Conservation (phyloP, 2,888 invertebrate genomes). For the Tetropium fuscum region DNA sequence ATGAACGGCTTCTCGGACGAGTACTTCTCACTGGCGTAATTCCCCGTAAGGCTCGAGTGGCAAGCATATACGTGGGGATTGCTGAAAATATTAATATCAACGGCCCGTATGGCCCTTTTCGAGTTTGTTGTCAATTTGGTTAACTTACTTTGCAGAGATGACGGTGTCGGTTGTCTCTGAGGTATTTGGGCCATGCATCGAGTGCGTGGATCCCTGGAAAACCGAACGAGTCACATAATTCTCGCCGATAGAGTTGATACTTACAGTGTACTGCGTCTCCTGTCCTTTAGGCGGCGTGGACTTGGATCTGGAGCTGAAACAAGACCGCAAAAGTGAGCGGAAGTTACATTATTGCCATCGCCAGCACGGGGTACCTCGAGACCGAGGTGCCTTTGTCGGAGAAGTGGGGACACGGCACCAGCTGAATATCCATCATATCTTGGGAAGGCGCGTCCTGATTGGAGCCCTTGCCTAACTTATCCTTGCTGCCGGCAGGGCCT, state of each 20-base stretch:
- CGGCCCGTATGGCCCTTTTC: no score
- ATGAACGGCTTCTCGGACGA: conserved; percentile 49
- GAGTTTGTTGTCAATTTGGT: no score
- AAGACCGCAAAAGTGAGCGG: neutral
- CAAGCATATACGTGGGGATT: conserved; percentile 50
- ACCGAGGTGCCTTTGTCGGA: conserved; percentile 6
- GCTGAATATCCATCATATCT: neutral
- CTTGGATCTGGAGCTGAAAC: conserved; percentile 1
- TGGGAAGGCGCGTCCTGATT: neutral
- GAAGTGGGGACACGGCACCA: neutral
- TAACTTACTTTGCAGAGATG: conserved; percentile 13
- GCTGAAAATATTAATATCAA: conserved; percentile 30
- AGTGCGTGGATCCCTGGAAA: neutral
- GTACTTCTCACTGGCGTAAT: conserved; percentile 42
- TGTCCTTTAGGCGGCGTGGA: neutral
- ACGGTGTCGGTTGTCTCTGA: neutral
- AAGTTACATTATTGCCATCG: neutral
- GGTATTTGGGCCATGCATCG: neutral
- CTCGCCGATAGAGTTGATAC: neutral
- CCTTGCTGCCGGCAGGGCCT: conserved; percentile 34
- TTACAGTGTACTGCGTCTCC: conserved; percentile 10
- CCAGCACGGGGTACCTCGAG: conserved; percentile 5
- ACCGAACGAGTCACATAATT: neutral
- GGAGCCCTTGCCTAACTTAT: no score
- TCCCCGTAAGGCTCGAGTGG: conserved; percentile 57